Evolutionary conservation across 2,113 vertebrate species (phyloP).

Genomic region (Tachuris rubrigastra): DNA sequence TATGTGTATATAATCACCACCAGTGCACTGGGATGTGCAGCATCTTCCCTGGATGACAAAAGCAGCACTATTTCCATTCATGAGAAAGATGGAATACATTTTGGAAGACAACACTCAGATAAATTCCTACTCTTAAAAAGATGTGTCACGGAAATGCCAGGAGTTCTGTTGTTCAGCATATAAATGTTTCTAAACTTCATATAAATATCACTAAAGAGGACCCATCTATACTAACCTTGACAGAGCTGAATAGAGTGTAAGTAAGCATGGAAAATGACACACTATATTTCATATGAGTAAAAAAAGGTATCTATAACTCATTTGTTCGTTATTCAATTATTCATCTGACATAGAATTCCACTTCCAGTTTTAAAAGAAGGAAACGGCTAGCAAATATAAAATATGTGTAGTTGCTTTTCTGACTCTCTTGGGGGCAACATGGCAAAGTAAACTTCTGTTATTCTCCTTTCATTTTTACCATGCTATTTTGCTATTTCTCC

Average conservation of each 20-base stretch:
- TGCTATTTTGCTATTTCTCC: not conserved
- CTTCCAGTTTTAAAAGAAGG: not conserved
- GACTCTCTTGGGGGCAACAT: not conserved
- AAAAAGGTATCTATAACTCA: slow-evolving; percentile 11
- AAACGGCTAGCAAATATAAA: not conserved
- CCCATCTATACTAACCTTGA: not conserved
- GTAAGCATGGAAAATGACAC: not conserved
- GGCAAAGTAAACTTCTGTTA: not conserved
- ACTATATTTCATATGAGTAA: not conserved
- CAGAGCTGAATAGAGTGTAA: not conserved
- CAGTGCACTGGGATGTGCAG: not conserved
- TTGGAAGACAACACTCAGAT: not conserved
- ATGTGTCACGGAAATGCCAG: not conserved
- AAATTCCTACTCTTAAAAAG: not conserved
- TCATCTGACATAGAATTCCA: slow-evolving; percentile 19
- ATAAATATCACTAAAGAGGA: not conserved
- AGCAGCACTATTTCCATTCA: not conserved
- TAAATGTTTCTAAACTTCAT: not conserved
- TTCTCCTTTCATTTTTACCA: not conserved
- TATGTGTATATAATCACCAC: rapidly evolving
- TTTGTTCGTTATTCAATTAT: slow-evolving; percentile 34
- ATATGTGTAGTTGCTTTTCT: not conserved
- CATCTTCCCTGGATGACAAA: not conserved
- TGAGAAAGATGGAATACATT: not conserved
- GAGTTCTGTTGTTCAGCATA: not conserved